Base-by-base conservation (phyloP, 2,888 invertebrate species). In the Caenorhabditis becei region DNA sequence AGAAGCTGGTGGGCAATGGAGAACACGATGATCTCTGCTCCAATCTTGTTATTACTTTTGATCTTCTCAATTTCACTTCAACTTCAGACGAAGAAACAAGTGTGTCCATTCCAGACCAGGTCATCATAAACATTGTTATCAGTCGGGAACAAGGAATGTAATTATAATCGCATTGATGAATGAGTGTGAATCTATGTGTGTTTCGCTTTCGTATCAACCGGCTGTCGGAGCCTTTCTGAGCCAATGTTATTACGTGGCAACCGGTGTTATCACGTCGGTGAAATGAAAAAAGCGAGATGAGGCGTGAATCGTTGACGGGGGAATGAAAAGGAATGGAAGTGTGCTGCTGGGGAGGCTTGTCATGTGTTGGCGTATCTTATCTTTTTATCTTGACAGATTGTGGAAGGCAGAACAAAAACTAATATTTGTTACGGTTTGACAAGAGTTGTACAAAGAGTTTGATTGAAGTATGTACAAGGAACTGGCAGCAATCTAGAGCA, bases 81-180 rank as follows among this genome's bases (percentile, higher is more conserved):
- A 54, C 56, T 32, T 32, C 32, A 32, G 32, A 32, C 32, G 4
- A 32, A 32, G 32, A 32, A 32, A 7, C 37, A 51, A 62, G 37
- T 62, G n/a, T n/a, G 70, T 54, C 62, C 51, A 26, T 59, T 70
- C 59, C 67, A 47, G 28, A 56, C 47, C 69, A 58, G 54, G 58
- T 69, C 47, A 58, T 32, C 56, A 58, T 24, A 20, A 28, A 49
- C 18, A 47, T 32, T 32, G 32, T 32, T 69, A 69, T 69, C 49
- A 69, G n/a, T 18, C 47, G 32, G 10, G 58, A 44, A 35, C 4
- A 28, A 41, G 16, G 23, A 51, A 51, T 51, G 18, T 61, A 18
- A 62, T 54, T 71, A 61, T 71, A 71, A 71, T 71, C 62, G 70
- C 70, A 71, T 71, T 71, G 70, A 71, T 62, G 70, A 62, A 71